A percentile compares a stretch with the other conserved stretches of the same genome.
Conservation (phyloP, 2,113 vertebrate genomes). For the Pluvianellus socialis region DNA sequence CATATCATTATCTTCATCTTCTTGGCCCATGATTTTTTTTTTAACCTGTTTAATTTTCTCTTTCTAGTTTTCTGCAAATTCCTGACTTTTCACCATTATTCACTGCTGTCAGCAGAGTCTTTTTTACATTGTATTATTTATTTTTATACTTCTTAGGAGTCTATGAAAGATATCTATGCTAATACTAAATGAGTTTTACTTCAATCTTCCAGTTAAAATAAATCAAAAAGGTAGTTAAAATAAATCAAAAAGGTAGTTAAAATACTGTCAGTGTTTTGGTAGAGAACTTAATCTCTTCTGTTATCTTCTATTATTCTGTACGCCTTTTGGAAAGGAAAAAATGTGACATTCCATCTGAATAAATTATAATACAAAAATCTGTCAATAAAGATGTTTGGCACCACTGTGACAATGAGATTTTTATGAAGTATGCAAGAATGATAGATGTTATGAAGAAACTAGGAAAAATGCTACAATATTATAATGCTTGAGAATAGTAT, state of each 20-base stretch:
- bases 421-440: background rate
- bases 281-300: background rate
- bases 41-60: background rate
- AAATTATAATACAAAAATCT: background rate
- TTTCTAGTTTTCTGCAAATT: background rate
- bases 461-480: background rate
- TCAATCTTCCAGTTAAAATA: background rate
- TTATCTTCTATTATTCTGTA: background rate
- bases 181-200: background rate
- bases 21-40: background rate
- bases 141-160: background rate
- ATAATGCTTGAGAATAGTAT: background rate
- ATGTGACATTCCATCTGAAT: background rate
- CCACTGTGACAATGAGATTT: background rate
- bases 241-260: background rate
- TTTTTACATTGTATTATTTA: background rate
- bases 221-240: background rate
- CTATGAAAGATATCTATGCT: background rate
- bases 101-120: background rate
- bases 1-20: background rate
- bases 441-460: background rate
- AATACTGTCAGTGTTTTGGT: background rate
- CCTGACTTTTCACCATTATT: background rate
- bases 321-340: background rate
- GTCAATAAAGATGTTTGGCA: background rate